phyloP scores from a whole-genome alignment of 1,140 invertebrate genomes.

The Melitaea cinxia region DNA sequence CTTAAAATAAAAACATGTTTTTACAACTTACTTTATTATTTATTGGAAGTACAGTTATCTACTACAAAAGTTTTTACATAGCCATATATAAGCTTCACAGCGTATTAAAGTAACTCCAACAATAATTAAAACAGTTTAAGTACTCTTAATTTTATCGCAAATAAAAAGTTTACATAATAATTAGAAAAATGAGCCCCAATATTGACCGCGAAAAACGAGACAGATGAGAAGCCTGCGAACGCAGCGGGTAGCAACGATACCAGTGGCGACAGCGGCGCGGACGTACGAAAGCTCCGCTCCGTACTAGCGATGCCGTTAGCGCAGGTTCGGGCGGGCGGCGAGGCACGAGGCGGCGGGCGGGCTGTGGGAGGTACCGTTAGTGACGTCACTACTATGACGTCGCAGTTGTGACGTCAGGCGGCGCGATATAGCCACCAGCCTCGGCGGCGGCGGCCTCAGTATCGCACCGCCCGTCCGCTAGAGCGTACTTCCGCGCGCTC shows the following conservation, averaged over 20 bases:
- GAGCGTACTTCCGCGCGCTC: slow-evolving; percentile 70
- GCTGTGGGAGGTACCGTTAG: slow-evolving; percentile 80
- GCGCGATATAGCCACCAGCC: slow-evolving; percentile 79
- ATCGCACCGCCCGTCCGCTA: slow-evolving; percentile 75
- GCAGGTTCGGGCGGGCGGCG: slow-evolving; percentile 77
- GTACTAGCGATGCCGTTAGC: slow-evolving; percentile 80
- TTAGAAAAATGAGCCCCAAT: slow-evolving; percentile 8
- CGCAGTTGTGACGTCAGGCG: slow-evolving; percentile 76
- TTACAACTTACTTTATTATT: no score
- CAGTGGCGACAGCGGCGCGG: slow-evolving; percentile 42
- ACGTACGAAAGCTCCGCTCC: slow-evolving; percentile 67
- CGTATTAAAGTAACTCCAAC: no score
- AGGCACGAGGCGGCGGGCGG: slow-evolving; percentile 68
- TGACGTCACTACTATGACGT: slow-evolving; percentile 78
- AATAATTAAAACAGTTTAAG: no score
- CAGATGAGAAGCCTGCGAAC: slow-evolving; percentile 39
- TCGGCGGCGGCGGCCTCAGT: slow-evolving; percentile 80
- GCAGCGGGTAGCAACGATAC: slow-evolving; percentile 41
- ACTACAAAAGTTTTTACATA: no score
- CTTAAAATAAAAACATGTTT: no score
- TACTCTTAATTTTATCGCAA: no score
- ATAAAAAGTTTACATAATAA: not conserved
- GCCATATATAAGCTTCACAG: no score
- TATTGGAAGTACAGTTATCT: no score
- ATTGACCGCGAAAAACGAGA: slow-evolving; percentile 40